Evolutionary conservation across 2,113 vertebrate species (phyloP), one percentile per base, ranked within the genome.

Genomic region (Pyxicephalus adspersus): DNA sequence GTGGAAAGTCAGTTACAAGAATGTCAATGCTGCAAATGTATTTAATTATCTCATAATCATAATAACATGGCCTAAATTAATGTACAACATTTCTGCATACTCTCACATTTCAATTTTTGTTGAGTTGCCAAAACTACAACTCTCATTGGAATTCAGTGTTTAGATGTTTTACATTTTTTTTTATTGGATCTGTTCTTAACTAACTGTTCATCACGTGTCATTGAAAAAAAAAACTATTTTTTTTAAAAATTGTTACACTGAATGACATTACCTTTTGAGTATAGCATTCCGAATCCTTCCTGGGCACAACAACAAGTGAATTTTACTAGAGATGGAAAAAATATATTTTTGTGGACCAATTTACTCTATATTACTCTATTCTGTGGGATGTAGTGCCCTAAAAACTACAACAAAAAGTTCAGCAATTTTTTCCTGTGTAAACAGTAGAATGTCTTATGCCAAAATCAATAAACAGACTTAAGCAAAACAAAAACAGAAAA

Each of bases 1-100:
- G 22, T 80, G 79, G 68, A 81, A 73, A 81, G 68, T 81, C 79
- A 65, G 63, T 73, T 64, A 73, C 71, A 68, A 73, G 70, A 54
- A 81, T 64, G 68, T 81, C 60, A 73, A 23, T 55, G 25, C 50
- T 26, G 20, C 79, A 81, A 81, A 65, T 81, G 79, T 73, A 73
- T 81, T 73, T 73, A 52, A 81, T 81, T 81, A 81, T 73, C 68
- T 65, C 20, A 64, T 81, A 81, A 73, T 73, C 68, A 73, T 73
- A 73, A 81, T 25, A 81, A 52, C 50, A 64, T 81, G 79, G 60
- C 5, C 60, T 73, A 70, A 73, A 81, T 73, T 64, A 81, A 81
- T 55, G 67, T 73, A 73, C 60, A 73, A 81, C 68, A 73, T 55
- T 73, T 55, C 50, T 73, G 34, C 60, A 81, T 73, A 64, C 68